These are phyloP conservation scores for Aethina tumida DNA, from an alignment of 1,140 invertebrate species.

Conservation along the genomic window DNA sequence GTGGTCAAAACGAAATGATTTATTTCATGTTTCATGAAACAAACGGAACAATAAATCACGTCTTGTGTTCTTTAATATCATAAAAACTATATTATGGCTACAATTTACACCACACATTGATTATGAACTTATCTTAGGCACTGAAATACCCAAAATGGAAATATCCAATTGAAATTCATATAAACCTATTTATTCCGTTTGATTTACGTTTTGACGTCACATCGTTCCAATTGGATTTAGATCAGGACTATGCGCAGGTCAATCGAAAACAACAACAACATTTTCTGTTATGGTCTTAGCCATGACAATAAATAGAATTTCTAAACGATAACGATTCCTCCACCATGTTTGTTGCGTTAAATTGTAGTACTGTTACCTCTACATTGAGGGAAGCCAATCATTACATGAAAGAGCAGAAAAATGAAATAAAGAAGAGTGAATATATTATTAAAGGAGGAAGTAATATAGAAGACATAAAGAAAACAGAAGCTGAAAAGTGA, in stretches of 20 bases:
- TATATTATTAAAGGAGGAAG: conserved; percentile 37
- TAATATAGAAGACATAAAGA: conserved; percentile 34
- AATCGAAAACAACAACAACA: conserved; percentile 13
- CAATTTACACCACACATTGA: no score
- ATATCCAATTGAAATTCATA: not conserved
- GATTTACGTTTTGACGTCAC: conserved; percentile 28
- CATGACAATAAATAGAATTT: no score
- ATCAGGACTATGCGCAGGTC: conserved; percentile 37
- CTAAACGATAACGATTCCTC: conserved; percentile 21
- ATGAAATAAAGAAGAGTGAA: conserved; percentile 42
- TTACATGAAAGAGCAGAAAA: conserved; percentile 38
- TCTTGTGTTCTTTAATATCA: no score
- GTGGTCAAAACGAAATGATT: no score
- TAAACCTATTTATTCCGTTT: no score
- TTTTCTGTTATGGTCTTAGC: conserved; percentile 8
- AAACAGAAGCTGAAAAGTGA: conserved; percentile 36
- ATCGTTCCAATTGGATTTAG: conserved; percentile 38
- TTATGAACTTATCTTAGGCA: conserved; percentile 37
- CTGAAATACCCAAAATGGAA: conserved; percentile 12
- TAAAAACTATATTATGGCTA: no score
- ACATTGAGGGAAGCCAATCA: conserved; percentile 40
- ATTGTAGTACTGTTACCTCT: conserved; percentile 39
- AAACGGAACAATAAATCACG: no score
- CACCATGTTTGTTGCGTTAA: conserved; percentile 27
- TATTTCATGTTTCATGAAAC: no score